Percentiles rank a stretch among this genome's conserved stretches.
Evolutionary conservation across 1,140 invertebrate genomes (phyloP).

Genomic region (Drosophila santomea): DNA sequence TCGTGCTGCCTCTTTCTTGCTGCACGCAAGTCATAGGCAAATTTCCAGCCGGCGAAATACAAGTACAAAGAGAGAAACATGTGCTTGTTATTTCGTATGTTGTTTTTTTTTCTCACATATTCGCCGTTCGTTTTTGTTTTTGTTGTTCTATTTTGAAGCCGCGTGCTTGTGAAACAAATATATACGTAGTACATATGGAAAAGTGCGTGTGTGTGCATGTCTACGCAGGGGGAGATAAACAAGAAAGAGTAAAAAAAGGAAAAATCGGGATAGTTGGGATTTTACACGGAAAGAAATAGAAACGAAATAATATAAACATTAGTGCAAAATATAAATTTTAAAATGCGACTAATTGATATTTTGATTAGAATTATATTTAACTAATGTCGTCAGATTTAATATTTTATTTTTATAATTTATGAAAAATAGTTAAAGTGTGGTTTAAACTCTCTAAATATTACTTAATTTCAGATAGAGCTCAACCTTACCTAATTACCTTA

Average conservation of each 20-base stretch:
- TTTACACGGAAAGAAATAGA: conserved; percentile 1
- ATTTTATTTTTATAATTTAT: too few species aligned
- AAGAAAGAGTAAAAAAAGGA: conserved; percentile 25
- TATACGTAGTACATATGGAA: conserved; percentile 1
- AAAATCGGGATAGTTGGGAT: neutral
- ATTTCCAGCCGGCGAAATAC: conserved; percentile 10
- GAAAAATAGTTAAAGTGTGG: too few species aligned
- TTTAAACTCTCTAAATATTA: too few species aligned
- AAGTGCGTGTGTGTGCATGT: neutral
- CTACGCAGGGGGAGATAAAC: conserved; percentile 18
- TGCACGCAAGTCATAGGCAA: too few species aligned
- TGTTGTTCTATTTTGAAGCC: conserved; percentile 13
- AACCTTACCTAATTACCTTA: too few species aligned
- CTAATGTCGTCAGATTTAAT: too few species aligned
- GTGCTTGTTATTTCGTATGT: conserved; percentile 23
- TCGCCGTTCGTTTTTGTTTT: neutral
- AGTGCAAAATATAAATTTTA: neutral
- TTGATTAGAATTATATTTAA: too few species aligned
- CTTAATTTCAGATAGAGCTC: too few species aligned
- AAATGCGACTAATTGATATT: neutral
- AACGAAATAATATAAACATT: neutral
- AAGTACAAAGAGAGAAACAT: conserved; percentile 15
- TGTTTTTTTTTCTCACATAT: conserved; percentile 1
- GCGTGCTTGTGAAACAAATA: conserved; percentile 15
- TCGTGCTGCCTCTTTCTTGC: neutral